Conservation (phyloP, 1,140 invertebrate species). For the Papilio polytes region DNA sequence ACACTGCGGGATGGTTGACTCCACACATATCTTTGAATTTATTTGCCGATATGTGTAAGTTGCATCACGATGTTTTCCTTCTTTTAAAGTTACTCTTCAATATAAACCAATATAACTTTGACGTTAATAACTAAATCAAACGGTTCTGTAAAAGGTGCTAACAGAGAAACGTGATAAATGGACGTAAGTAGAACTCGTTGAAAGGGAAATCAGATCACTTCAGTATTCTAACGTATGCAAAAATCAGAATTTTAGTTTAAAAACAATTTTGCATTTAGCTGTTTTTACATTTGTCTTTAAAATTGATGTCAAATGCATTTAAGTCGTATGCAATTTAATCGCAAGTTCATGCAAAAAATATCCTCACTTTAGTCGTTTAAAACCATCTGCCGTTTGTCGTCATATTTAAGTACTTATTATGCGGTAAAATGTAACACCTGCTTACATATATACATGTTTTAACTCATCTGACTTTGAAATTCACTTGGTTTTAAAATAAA, state of each 20-base stretch:
- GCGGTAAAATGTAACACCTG: not conserved
- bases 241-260: not conserved
- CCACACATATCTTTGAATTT: too few species aligned
- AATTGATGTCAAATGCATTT: not conserved
- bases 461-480: not conserved
- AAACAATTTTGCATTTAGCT: not conserved
- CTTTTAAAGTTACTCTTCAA: too few species aligned
- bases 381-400: not conserved
- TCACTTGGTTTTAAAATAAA: not conserved
- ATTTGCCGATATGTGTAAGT: too few species aligned
- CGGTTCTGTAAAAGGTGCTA: constrained; percentile 28
- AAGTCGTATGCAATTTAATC: constrained; percentile 10
- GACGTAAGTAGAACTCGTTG: not conserved
- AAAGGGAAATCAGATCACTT: not conserved
- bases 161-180: constrained; percentile 45
- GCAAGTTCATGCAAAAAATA: not conserved
- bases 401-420: not conserved
- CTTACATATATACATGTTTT: not conserved
- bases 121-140: not conserved
- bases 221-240: not conserved
- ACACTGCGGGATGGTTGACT: too few species aligned
- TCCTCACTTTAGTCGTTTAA: constrained; percentile 4
- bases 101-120: not conserved
- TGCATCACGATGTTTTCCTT: too few species aligned
- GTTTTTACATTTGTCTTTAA: not conserved